Percentiles rank a stretch among this genome's conserved stretches.
Conservation (phyloP, 2,888 invertebrate species). For the Leptinotarsa tumamoca region DNA sequence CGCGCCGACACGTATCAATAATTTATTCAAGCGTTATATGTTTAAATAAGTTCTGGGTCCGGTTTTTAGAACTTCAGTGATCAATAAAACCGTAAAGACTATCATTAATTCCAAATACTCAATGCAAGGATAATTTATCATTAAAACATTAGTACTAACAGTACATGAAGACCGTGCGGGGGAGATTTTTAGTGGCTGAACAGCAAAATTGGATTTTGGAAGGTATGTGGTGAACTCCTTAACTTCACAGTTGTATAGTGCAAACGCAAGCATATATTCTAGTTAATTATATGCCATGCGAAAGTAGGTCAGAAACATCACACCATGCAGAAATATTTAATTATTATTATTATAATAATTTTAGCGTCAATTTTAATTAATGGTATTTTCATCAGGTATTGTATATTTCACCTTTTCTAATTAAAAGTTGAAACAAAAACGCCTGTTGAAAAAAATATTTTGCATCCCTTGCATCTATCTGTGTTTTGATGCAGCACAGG, state of each 20-base stretch:
- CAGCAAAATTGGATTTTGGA: conserved; percentile 3
- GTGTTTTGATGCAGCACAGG: conserved; percentile 31
- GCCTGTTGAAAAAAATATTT: conserved; percentile 26
- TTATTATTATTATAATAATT: conserved; percentile 28
- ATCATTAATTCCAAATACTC: neutral
- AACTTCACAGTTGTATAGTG: conserved; percentile 18
- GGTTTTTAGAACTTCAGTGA: neutral
- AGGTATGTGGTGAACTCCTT: conserved; percentile 21
- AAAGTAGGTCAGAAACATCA: conserved; percentile 42
- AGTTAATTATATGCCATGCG: conserved; percentile 30
- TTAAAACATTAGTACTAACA: conserved; percentile 16
- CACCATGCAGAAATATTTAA: conserved; percentile 36
- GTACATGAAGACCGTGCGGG: conserved; percentile 28
- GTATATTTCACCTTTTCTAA: neutral
- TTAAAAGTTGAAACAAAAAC: conserved; percentile 5
- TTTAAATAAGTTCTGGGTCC: conserved; percentile 32
- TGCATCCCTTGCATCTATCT: conserved; percentile 10
- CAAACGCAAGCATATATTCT: conserved; percentile 30
- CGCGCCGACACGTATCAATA: conserved; percentile 42
- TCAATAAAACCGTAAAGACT: neutral
- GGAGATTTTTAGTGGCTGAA: conserved; percentile 34
- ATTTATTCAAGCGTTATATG: conserved; percentile 32
- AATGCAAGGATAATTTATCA: conserved; percentile 6
- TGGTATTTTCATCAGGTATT: conserved; percentile 2
- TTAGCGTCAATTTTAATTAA: conserved; percentile 21